Base-by-base conservation (phyloP, 1,140 invertebrate genomes). In the Orius laevigatus region DNA sequence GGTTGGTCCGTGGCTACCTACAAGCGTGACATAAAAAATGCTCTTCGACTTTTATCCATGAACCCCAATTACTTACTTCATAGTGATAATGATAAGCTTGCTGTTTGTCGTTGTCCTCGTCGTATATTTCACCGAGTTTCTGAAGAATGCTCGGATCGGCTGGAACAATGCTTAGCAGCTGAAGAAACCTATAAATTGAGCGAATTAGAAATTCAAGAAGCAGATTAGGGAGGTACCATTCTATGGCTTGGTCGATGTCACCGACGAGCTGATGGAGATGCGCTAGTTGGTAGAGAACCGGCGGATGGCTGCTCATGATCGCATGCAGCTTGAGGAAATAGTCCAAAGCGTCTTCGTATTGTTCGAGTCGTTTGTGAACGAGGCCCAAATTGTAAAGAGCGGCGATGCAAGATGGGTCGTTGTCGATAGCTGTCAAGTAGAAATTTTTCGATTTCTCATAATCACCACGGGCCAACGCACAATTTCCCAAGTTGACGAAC, bases 11-110 rank as follows among this genome's bases (percentile, higher is more conserved):
- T n/a, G n/a, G n/a, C n/a, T n/a, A n/a, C n/a, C n/a, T n/a, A n/a
- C n/a, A n/a, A n/a, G n/a, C n/a, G n/a, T n/a, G n/a, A n/a, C n/a
- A n/a, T n/a, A n/a, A n/a, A n/a, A n/a, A n/a, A n/a, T n/a, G n/a
- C n/a, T n/a, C 33, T 8, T 34, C 33, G 33, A 6, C 33, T 8
- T 8, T 34, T 8, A n/a, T 34, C 33, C n/a, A 34, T 8, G n/a
- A 34, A 34, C 8, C 8, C 6, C 33, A 34, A 34, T 8, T 8
- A 63, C 69, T 68, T 67, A 88, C 84, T 65, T 95, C 89, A 64
- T 76, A 80, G 57, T 91, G 83, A 67, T 88, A 92, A 58, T 92
- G 85, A 66, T 89, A 90, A 1, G 90, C 87, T 64, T 88, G 84
- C 58, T 90, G 85, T 56, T 89, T 85, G 62, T 95, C 90, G 25